Evolutionary conservation across 2,113 vertebrate genomes (phyloP), one percentile per base, ranked within the genome.

Genomic region (Mus spicilegus): DNA sequence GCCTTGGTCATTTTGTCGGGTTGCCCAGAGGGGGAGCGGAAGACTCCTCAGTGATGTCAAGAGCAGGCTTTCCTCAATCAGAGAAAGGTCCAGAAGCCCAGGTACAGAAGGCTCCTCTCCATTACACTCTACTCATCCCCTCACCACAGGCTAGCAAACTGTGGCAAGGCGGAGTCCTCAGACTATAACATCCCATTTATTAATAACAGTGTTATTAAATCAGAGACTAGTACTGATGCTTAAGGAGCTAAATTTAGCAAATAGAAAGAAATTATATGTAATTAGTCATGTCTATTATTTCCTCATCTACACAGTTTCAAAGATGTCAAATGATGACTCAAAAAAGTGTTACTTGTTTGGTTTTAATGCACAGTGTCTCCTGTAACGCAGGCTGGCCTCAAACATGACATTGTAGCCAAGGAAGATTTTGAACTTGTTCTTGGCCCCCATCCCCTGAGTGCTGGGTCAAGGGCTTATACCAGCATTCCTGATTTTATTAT

Each of bases 121-220:
- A 6, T 65, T 65, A 67, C 7, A 26, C 1, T 17, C 19, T 19
- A 0, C 56, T n/a, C 49, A 75, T 2, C 26, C 54, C 22, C 39
- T 39, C 14, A 24, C 11, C 63, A 56, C 4, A 33, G 84, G 33
- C 36, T 39, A 5, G 70, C 28, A 87, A 20, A 28, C 16, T 42
- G n/a, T 10, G 7, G 76, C 54, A 73, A 86, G 90, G 49, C 77
- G 39, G 73, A 78, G 61, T 22, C 46, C n/a, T 30, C 28, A 0
- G 7, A 86, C 46, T 81, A 56, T 39, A 91, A 73, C 46, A 33
- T 80, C 7, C 36, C 36, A 81, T 77, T 70, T 93, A 76, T 93
- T 90, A 94, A 93, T 81, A 92, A 76, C 77, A 28, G 51, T 73
- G 76, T 91, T 84, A 82, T 94, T 90, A 92, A 89, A 81, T 87